Percentiles rank a stretch among this genome's conserved stretches.
Conservation (phyloP, 2,797 vertebrate genomes). For the Gymnothorax javanicus region DNA sequence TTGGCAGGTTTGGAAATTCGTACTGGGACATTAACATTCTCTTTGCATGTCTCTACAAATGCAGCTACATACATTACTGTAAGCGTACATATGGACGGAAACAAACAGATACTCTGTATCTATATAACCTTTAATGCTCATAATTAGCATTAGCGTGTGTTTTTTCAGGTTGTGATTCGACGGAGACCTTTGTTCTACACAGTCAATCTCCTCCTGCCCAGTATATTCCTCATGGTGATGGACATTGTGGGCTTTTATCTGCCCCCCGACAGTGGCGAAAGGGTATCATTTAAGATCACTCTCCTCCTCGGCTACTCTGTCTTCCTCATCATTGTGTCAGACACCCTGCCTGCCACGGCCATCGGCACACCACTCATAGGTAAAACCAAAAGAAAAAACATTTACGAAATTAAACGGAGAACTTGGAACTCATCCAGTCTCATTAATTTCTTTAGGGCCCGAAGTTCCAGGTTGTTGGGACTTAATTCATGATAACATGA, state of each 20-base stretch:
- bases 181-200: slow-evolving; percentile 93
- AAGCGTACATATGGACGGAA: background rate
- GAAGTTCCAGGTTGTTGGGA: background rate
- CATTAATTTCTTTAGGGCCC: background rate
- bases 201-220: slow-evolving; percentile 90
- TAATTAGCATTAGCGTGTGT: background rate
- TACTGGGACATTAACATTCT: background rate
- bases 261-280: slow-evolving; percentile 92
- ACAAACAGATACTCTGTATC: background rate
- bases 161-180: slow-evolving; percentile 87
- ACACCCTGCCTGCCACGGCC: slow-evolving; percentile 90
- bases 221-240: slow-evolving; percentile 96
- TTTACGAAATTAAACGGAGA: background rate
- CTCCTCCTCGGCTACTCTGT: slow-evolving; percentile 95
- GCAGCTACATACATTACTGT: background rate
- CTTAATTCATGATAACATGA: background rate
- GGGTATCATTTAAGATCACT: slow-evolving; percentile 98
- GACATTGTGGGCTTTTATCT: slow-evolving; percentile 96
- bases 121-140: background rate
- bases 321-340: slow-evolving; percentile 97
- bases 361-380: slow-evolving; percentile 93
- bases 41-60: background rate
- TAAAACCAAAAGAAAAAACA: slow-evolving; percentile 53
- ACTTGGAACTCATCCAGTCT: background rate
- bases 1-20: background rate